Percentiles rank a stretch among this genome's conserved stretches.
Conservation (phyloP, 2,797 vertebrate species). For the Sorex maritimensis region DNA sequence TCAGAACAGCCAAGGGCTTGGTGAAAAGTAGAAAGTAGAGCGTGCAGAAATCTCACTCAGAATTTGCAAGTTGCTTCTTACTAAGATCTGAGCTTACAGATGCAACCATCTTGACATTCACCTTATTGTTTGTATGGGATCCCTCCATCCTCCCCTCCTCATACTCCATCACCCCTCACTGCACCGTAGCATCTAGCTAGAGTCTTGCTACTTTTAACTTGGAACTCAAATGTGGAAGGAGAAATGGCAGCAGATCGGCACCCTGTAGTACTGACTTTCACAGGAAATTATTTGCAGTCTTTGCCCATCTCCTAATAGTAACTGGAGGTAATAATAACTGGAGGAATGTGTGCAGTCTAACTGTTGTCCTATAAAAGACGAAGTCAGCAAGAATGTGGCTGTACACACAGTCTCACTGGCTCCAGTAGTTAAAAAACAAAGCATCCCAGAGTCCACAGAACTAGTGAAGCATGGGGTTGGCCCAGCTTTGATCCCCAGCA, state of each 20-base stretch:
- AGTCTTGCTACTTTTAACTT: not conserved
- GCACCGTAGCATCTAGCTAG: too few relatives aligned
- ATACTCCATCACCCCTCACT: not conserved
- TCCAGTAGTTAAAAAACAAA: too few relatives aligned
- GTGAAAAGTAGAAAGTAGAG: not conserved
- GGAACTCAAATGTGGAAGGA: not conserved
- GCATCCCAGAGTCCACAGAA: too few relatives aligned
- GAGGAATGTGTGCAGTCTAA: not conserved
- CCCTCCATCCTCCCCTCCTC: too few relatives aligned
- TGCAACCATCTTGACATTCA: not conserved
- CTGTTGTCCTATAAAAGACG: not conserved
- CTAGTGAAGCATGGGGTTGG: too few relatives aligned
- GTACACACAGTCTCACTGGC: too few relatives aligned
- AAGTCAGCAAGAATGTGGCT: not conserved
- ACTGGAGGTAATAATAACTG: too few relatives aligned
- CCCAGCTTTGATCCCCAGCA: too few relatives aligned
- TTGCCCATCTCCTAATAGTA: not conserved
- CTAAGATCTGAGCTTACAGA: not conserved
- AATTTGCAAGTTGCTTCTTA: not conserved
- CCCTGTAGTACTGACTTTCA: not conserved
- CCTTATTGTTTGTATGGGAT: not conserved
- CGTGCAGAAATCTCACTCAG: accelerated
- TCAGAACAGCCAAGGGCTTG: not conserved
- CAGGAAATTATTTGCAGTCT: not conserved
- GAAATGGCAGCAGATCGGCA: not conserved